phyloP scores from a whole-genome alignment of 2,113 vertebrate species.

The Parus major region DNA sequence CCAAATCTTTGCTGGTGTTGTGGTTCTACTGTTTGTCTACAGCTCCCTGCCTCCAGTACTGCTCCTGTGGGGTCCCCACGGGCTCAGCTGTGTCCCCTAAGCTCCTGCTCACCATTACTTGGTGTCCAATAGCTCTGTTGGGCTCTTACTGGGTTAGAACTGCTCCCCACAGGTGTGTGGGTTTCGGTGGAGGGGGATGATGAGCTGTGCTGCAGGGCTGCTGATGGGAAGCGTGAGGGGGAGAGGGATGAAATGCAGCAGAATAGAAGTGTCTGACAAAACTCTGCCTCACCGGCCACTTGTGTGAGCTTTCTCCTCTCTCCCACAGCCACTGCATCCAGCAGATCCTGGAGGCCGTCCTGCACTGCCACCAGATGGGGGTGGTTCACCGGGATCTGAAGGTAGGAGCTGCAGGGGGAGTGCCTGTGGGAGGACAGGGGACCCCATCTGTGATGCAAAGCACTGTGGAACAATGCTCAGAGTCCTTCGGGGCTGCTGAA shows the following conservation, averaged over 20 bases:
- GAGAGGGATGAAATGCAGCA: background rate
- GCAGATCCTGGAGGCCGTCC: conserved; percentile 83
- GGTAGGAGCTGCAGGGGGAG: conserved; percentile 63
- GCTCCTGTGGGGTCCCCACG: background rate
- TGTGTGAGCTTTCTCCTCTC: background rate
- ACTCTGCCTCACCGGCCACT: background rate
- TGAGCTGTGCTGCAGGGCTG: background rate
- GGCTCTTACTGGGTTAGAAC: background rate
- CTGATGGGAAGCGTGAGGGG: background rate
- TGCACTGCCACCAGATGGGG: conserved; percentile 89
- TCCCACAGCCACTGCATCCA: conserved; percentile 60
- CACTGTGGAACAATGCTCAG: background rate
- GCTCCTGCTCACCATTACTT: background rate
- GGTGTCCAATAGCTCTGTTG: background rate
- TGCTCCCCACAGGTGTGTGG: background rate
- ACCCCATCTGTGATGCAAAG: background rate
- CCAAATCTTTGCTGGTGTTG: background rate
- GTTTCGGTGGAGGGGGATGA: background rate
- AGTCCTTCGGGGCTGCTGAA: background rate
- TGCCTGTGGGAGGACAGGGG: background rate
- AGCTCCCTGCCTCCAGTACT: rapidly evolving
- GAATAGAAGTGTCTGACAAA: background rate
- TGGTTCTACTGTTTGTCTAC: background rate
- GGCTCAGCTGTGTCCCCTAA: background rate
- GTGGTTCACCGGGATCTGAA: conserved; percentile 88